Conservation (phyloP, 2,113 vertebrate genomes). For the Podilymbus podiceps region DNA sequence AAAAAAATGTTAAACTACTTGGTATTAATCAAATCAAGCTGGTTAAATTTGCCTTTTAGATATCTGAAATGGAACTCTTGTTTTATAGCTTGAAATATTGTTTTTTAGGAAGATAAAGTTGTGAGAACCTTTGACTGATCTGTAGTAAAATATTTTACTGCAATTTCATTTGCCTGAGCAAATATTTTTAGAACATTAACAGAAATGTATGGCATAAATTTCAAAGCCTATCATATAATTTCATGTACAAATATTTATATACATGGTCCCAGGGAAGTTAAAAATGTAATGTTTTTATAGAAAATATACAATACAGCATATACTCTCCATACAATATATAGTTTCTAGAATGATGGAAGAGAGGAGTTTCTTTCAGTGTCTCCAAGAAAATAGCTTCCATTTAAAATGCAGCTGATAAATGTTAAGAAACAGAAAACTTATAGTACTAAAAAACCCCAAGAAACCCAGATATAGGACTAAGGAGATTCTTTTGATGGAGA, state of each 20-base stretch:
- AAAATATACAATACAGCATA: slow-evolving; percentile 32
- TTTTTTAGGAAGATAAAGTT: slow-evolving; percentile 45
- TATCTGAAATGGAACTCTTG: slow-evolving; percentile 16
- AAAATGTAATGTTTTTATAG: slow-evolving; percentile 56
- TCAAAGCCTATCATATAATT: slow-evolving; percentile 56
- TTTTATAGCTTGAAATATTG: slow-evolving; percentile 38
- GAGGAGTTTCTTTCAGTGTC: background rate
- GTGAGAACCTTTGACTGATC: slow-evolving; percentile 55
- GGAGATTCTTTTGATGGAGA: background rate
- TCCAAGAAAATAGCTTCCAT: background rate
- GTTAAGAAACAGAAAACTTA: background rate
- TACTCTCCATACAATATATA: background rate
- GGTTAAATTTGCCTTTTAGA: slow-evolving; percentile 16
- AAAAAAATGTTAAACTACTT: background rate
- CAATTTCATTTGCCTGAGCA: slow-evolving; percentile 53
- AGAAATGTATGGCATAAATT: slow-evolving; percentile 52
- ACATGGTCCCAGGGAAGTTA: slow-evolving; percentile 35
- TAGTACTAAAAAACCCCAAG: background rate
- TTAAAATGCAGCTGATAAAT: background rate
- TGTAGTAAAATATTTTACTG: slow-evolving; percentile 59
- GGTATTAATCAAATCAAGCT: slow-evolving; percentile 23
- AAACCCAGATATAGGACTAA: background rate
- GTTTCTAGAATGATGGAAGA: background rate
- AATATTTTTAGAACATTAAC: slow-evolving; percentile 64
- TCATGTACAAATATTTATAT: slow-evolving; percentile 59